These are phyloP conservation scores for Calcarius lapponicus DNA, from an alignment of 2,797 vertebrate genomes.

Conservation along the genomic window DNA sequence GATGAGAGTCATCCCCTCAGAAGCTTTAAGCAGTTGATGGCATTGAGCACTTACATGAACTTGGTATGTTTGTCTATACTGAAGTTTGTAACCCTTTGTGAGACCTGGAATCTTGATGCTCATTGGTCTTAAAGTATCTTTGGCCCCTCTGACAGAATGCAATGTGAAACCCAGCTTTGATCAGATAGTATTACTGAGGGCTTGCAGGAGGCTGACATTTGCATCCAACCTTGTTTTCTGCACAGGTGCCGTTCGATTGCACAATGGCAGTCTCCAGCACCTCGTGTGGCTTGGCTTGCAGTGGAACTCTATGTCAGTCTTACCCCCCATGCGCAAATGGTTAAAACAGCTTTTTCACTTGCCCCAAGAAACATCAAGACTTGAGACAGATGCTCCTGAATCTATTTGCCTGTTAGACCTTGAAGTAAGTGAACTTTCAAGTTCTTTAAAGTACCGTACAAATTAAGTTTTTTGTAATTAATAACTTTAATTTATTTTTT, in stretches of 20 bases:
- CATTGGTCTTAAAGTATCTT: neutral
- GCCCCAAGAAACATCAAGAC: constrained; percentile 92
- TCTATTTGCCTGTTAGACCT: constrained; percentile 94
- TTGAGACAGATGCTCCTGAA: constrained; percentile 92
- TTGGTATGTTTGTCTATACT: neutral
- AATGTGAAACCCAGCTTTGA: neutral
- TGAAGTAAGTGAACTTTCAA: constrained; percentile 81
- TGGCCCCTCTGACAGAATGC: neutral
- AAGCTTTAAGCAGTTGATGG: neutral
- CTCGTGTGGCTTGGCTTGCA: constrained; percentile 94
- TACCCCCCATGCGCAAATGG: constrained; percentile 86
- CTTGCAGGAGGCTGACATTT: neutral
- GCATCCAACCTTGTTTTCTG: neutral
- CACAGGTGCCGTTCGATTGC: constrained; percentile 84
- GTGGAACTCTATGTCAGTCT: constrained; percentile 83
- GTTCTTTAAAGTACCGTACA: neutral
- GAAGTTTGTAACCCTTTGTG: neutral
- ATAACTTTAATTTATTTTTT: neutral
- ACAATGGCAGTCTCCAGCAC: constrained; percentile 90
- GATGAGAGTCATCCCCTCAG: neutral
- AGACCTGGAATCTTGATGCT: neutral
- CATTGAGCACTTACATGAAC: neutral
- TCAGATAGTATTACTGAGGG: neutral
- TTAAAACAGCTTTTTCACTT: constrained; percentile 92
- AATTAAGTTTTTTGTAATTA: neutral